Evolutionary conservation across 2,113 vertebrate genomes (phyloP).

Genomic region (Coptodon rendalli): DNA sequence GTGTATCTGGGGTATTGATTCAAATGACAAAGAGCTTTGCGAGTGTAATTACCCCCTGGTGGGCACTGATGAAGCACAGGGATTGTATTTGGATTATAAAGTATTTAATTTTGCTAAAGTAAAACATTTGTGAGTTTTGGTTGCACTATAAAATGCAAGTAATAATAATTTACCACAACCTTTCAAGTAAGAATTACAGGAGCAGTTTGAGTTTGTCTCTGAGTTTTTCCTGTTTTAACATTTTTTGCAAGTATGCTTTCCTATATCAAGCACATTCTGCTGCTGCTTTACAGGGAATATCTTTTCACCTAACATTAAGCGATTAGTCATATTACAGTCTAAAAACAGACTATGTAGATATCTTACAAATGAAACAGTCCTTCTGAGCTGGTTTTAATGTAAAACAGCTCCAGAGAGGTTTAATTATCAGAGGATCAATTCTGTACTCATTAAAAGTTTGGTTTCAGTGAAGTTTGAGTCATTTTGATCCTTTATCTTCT

Average conservation of each 20-base stretch:
- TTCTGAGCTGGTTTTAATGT: neutral
- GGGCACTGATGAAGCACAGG: neutral
- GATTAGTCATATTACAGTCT: neutral
- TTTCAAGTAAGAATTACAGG: neutral
- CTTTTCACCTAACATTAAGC: neutral
- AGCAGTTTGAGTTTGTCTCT: neutral
- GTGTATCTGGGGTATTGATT: rapidly evolving
- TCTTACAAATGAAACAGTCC: neutral
- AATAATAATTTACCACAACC: neutral
- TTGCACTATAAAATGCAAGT: neutral
- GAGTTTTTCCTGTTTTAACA: neutral
- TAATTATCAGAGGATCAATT: rapidly evolving
- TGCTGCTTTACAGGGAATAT: neutral
- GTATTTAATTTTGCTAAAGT: neutral
- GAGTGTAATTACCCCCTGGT: neutral
- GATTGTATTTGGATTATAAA: neutral
- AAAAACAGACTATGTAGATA: neutral
- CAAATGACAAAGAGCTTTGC: neutral
- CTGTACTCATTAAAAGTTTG: neutral
- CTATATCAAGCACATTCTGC: neutral
- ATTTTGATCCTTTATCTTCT: neutral
- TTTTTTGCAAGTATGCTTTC: neutral
- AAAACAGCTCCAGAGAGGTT: neutral
- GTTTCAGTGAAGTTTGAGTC: neutral
- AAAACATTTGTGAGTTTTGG: neutral